phyloP scores from a whole-genome alignment of 2,113 vertebrate species.

The Chaetorhynchus papuensis region DNA sequence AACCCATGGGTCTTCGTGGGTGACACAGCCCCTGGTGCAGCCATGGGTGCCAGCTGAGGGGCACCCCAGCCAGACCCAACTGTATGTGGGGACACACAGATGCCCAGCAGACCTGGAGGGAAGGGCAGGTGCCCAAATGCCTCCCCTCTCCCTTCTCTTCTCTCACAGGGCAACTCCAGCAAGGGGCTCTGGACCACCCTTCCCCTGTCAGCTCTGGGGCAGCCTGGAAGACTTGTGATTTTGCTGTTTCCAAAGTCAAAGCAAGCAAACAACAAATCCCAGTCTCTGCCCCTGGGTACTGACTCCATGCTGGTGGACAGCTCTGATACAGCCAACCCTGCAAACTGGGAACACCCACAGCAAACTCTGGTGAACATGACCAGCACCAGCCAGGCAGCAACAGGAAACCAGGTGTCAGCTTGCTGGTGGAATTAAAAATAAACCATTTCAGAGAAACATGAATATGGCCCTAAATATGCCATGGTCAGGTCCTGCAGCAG shows the following conservation, averaged over 20 bases:
- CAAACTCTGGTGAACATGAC: not conserved
- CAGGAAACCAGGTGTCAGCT: not conserved
- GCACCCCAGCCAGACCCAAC: not conserved
- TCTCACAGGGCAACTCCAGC: not conserved
- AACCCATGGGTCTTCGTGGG: fast-evolving
- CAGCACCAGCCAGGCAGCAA: not conserved
- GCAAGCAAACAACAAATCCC: not conserved
- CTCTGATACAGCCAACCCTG: not conserved
- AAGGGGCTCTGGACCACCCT: too few species aligned
- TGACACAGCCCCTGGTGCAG: not conserved
- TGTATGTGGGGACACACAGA: fast-evolving
- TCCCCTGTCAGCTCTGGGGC: not conserved
- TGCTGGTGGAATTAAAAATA: not conserved
- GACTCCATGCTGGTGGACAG: not conserved
- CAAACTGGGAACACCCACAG: not conserved
- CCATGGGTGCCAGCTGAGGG: not conserved
- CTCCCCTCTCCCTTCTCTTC: not conserved
- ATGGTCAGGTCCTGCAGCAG: fast-evolving
- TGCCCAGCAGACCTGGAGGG: not conserved
- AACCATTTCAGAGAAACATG: not conserved
- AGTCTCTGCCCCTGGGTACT: not conserved
- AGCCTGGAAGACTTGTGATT: conserved; percentile 19
- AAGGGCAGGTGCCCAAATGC: not conserved
- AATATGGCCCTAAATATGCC: fast-evolving
- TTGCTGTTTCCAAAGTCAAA: not conserved